A percentile compares a stretch with the other conserved stretches of the same genome.
Conservation (phyloP, 1,140 invertebrate genomes). For the Leptoteleia sp. region DNA sequence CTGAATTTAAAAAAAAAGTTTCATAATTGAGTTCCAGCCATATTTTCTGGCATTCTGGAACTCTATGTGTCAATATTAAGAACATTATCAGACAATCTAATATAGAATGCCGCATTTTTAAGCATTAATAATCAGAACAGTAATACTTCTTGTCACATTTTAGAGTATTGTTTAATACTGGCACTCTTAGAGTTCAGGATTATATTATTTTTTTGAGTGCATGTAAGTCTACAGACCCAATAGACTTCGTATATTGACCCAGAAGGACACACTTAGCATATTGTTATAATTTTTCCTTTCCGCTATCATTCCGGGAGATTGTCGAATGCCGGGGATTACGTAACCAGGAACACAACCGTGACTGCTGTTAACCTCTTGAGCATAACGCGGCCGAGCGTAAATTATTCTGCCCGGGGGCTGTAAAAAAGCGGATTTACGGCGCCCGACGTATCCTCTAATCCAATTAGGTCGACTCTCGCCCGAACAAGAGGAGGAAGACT, state of each 20-base stretch:
- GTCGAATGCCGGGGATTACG: slow-evolving; percentile 12
- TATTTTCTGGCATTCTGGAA: too few species aligned
- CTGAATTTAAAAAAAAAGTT: too few species aligned
- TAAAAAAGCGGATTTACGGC: slow-evolving; percentile 55
- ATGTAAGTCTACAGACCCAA: too few species aligned
- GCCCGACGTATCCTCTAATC: slow-evolving; percentile 40
- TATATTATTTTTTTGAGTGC: too few species aligned
- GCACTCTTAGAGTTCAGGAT: too few species aligned
- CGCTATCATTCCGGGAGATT: background rate
- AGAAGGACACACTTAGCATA: slow-evolving; percentile 8
- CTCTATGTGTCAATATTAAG: too few species aligned
- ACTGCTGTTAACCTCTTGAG: slow-evolving; percentile 13
- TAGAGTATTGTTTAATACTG: too few species aligned
- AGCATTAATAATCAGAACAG: too few species aligned
- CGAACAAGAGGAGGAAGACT: slow-evolving; percentile 20
- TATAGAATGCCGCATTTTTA: too few species aligned
- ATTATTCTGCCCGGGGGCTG: slow-evolving; percentile 21
- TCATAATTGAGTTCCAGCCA: too few species aligned
- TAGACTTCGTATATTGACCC: slow-evolving; percentile 22
- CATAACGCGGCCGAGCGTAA: slow-evolving; percentile 20
- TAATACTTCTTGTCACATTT: too few species aligned
- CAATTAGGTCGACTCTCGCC: slow-evolving; percentile 49
- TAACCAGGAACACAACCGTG: slow-evolving; percentile 38
- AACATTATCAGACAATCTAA: too few species aligned
- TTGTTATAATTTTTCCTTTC: slow-evolving; percentile 13